These are phyloP conservation scores for Phrynosoma blainvillii DNA, from an alignment of 2,113 vertebrate genomes.

Conservation along the genomic window DNA sequence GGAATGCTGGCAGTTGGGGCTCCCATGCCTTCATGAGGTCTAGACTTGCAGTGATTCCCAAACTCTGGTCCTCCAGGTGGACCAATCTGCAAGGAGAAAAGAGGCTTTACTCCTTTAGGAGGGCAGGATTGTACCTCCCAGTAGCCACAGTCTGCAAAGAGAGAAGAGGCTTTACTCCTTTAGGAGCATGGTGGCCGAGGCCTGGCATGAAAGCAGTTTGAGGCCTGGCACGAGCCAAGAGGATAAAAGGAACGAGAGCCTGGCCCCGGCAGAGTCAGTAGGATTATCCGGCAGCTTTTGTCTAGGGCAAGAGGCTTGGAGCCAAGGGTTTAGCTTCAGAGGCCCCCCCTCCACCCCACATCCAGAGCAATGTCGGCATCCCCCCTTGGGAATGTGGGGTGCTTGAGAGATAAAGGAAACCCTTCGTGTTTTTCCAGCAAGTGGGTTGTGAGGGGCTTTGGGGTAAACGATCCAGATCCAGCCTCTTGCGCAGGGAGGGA, in stretches of 20 bases:
- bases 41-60: too few species aligned
- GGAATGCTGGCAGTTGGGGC: too few species aligned
- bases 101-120: neutral
- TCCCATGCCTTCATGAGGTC: too few species aligned
- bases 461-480: too few species aligned
- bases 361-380: neutral
- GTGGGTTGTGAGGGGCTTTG: too few species aligned
- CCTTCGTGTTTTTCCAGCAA: neutral
- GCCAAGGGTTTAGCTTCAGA: neutral
- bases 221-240: conserved; percentile 32
- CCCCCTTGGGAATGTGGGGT: neutral
- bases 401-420: conserved; percentile 17
- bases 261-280: neutral
- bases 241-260: neutral
- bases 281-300: conserved; percentile 38
- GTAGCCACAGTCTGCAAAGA: neutral
- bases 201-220: conserved; percentile 35
- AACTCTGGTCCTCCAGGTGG: too few species aligned
- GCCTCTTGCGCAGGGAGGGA: neutral
- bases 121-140: accelerated
- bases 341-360: neutral
- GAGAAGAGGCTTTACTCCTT: neutral
- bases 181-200: neutral
- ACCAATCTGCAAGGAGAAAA: neutral
- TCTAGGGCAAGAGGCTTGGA: conserved; percentile 8